Percentiles rank a stretch among this genome's conserved stretches.
Evolutionary conservation across 2,113 vertebrate species (phyloP).

Genomic region (Odocoileus virginianus): DNA sequence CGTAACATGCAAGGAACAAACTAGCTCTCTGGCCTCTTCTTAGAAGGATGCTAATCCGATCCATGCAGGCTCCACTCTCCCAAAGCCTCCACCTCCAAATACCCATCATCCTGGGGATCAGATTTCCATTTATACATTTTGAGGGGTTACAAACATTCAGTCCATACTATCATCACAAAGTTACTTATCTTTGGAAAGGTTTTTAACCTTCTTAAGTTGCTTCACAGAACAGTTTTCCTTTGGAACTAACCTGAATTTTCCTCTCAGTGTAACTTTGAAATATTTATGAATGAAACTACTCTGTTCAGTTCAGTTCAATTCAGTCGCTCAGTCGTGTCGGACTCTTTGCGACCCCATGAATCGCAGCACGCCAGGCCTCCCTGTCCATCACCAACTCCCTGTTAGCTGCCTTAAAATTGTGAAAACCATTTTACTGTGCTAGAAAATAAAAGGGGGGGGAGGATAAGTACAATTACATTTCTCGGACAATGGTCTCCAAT

Average conservation of each 20-base stretch:
- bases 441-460: background rate
- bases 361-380: too few species aligned
- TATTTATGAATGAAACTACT: background rate
- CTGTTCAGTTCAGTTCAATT: background rate
- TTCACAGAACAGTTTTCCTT: background rate
- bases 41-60: background rate
- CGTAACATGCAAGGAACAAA: background rate
- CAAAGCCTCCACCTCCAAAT: background rate
- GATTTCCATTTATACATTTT: background rate
- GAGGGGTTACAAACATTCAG: background rate
- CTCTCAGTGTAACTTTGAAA: background rate
- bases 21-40: background rate
- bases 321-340: too few species aligned
- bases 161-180: conserved; percentile 7
- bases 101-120: background rate
- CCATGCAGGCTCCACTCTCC: background rate
- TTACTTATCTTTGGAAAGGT: conserved; percentile 36
- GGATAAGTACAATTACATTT: background rate
- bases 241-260: background rate
- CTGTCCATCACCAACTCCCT: too few species aligned
- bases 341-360: too few species aligned
- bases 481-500: background rate
- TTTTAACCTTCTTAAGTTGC: conserved; percentile 41
- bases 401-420: background rate
- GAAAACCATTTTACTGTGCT: background rate